Evolutionary conservation across 2,113 vertebrate species (phyloP).

Genomic region (Centropus unirufus): DNA sequence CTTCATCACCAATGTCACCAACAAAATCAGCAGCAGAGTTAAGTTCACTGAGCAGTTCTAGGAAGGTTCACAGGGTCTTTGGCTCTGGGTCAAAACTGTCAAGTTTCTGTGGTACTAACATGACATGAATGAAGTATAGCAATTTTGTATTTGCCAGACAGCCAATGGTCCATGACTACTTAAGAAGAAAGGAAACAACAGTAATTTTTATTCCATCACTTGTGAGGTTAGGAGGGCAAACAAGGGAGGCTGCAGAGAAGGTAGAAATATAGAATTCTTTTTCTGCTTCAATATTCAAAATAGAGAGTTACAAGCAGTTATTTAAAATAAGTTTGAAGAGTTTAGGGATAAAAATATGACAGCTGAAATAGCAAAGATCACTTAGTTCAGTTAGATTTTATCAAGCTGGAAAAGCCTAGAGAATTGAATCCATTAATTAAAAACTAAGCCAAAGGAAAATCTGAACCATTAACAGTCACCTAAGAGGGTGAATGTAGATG

Average conservation of each 20-base stretch:
- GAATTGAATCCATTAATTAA: background rate
- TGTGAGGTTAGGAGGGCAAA: background rate
- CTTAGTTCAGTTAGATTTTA: background rate
- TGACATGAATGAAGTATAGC: background rate
- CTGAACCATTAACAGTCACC: background rate
- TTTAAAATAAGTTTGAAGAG: background rate
- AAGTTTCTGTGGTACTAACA: slow-evolving; percentile 16
- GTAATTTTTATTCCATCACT: background rate
- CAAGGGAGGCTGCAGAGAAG: background rate
- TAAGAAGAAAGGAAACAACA: background rate
- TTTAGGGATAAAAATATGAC: background rate
- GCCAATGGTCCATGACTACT: background rate
- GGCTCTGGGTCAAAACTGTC: slow-evolving; percentile 13
- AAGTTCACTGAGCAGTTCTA: background rate
- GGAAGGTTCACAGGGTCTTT: slow-evolving; percentile 9
- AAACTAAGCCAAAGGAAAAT: background rate
- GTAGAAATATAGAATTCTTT: background rate
- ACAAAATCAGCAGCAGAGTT: background rate
- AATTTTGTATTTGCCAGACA: slow-evolving; percentile 36
- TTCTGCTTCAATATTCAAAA: background rate
- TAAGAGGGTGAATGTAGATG: background rate
- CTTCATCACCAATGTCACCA: background rate
- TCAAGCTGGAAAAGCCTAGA: background rate
- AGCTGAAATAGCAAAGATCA: background rate
- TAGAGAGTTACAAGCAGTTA: background rate